Conservation (phyloP, 2,797 vertebrate genomes). For the Schizopygopsis malacanthus region DNA sequence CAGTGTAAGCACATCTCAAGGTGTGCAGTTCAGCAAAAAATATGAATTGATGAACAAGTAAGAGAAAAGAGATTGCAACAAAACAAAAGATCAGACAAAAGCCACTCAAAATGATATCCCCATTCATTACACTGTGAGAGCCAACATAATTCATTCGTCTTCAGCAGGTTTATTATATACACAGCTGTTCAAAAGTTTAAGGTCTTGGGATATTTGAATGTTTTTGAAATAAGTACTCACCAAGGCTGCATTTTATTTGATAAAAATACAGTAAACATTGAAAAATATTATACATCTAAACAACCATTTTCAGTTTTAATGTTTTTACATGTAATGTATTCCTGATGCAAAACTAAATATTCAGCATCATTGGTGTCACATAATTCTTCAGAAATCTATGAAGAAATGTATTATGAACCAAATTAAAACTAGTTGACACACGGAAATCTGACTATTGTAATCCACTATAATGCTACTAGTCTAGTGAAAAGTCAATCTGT, state of each 20-base stretch:
- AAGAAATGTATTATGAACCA: too few relatives aligned
- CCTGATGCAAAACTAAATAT: too few relatives aligned
- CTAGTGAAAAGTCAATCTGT: not conserved
- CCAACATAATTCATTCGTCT: not conserved
- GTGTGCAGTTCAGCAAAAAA: slow-evolving; percentile 22
- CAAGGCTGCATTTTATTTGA: not conserved
- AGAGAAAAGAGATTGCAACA: not conserved
- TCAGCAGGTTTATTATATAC: slow-evolving; percentile 2
- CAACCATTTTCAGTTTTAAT: not conserved
- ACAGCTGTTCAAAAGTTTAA: not conserved
- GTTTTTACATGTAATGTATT: not conserved
- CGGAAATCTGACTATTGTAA: not conserved
- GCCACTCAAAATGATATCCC: not conserved
- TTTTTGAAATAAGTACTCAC: not conserved
- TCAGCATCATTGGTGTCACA: not conserved
- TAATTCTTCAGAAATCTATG: not conserved
- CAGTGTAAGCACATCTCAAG: slow-evolving; percentile 4
- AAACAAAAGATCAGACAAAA: not conserved
- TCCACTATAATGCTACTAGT: not conserved
- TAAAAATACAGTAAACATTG: not conserved
- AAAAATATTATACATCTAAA: not conserved
- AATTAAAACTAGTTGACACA: not conserved
- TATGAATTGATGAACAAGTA: not conserved
- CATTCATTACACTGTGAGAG: not conserved
- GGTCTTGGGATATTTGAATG: not conserved